These are phyloP conservation scores for Halcyon leucocephala DNA, from an alignment of 2,797 vertebrate species.

Conservation along the genomic window DNA sequence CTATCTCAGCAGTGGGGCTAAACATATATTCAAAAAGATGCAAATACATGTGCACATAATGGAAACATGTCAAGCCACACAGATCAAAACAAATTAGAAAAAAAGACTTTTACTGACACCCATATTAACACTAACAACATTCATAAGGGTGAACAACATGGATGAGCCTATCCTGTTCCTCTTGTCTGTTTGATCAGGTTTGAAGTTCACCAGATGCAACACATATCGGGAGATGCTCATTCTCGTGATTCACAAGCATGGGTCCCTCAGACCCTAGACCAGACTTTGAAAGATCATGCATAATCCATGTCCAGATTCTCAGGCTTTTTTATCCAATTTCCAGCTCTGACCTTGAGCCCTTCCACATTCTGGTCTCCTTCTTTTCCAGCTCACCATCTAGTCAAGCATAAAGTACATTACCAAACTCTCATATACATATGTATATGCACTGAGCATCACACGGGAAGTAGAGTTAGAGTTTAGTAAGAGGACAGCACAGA, in stretches of 20 bases:
- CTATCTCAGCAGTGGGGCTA: neutral
- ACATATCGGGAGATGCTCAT: neutral
- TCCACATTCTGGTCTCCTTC: neutral
- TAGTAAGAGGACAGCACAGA: neutral
- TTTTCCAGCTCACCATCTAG: neutral
- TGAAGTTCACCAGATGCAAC: neutral
- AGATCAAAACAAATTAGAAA: neutral
- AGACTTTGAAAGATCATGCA: neutral
- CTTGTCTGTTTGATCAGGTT: neutral
- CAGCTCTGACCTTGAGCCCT: neutral
- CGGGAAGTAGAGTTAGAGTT: neutral
- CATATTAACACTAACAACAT: neutral
- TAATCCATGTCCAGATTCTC: neutral
- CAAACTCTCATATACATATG: neutral
- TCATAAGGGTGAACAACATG: neutral
- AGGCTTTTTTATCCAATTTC: fast-evolving
- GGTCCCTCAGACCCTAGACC: neutral
- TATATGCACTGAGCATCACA: neutral
- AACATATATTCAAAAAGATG: fast-evolving
- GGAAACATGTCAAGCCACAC: neutral
- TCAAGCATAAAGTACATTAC: neutral
- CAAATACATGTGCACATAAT: fast-evolving
- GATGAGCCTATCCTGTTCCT: neutral
- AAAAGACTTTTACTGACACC: neutral
- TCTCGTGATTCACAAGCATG: neutral